Conservation (phyloP, 2,797 vertebrate genomes). For the Ceryle rudis region DNA sequence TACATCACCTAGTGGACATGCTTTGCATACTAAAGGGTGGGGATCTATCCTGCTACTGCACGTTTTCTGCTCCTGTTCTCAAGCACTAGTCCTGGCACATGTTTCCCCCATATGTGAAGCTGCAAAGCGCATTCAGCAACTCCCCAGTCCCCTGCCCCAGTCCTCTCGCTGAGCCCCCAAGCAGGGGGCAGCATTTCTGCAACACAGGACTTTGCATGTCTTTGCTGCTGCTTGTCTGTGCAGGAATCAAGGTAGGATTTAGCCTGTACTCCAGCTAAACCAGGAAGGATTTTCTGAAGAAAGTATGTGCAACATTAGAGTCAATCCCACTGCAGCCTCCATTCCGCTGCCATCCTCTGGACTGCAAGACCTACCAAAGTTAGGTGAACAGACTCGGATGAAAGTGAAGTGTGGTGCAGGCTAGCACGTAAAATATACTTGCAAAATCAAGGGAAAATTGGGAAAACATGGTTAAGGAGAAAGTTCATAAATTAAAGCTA, state of each 20-base stretch:
- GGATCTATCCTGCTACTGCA: conserved; percentile 2
- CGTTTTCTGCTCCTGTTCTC: not conserved
- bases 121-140: not conserved
- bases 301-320: rapidly evolving
- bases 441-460: not conserved
- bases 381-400: rapidly evolving
- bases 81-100: rapidly evolving
- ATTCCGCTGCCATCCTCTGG: rapidly evolving
- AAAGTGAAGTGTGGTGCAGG: rapidly evolving
- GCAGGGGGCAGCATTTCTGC: not conserved
- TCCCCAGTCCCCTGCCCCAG: not conserved
- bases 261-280: not conserved
- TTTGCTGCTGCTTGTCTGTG: not conserved
- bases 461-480: not conserved
- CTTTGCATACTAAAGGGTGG: conserved; percentile 60
- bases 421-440: not conserved
- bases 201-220: not conserved
- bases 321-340: not conserved
- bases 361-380: not conserved
- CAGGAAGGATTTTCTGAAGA: not conserved
- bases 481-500: not conserved
- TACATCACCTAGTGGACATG: conserved; percentile 74
- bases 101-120: not conserved
- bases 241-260: not conserved
- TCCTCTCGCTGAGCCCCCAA: rapidly evolving